Base-by-base conservation (phyloP, 2,888 invertebrate species). In the Leuctra nigra region DNA sequence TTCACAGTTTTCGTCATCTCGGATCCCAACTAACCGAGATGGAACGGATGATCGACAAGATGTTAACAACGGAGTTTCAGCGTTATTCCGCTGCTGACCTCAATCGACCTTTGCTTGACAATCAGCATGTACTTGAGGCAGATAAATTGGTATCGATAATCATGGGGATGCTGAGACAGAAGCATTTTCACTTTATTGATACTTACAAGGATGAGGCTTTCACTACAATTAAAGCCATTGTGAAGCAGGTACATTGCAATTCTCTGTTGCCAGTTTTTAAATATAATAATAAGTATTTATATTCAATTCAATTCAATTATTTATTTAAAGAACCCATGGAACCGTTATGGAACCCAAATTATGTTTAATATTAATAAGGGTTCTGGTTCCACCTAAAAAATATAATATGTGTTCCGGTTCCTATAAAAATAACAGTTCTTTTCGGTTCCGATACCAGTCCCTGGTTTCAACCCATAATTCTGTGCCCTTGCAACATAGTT, bases 11-110 rank as follows among this genome's bases (percentile, higher is more conserved):
- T 67, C 76, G 83, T 65, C 95, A 99, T 75, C 76, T 99, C 60
- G 91, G 95, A 57, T 92, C 94, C 57, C 98, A 99, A 72, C 77
- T 99, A 53, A 87, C 86, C 60, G 99, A 99, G 78, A 91, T 98
- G 85, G 89, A 93, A 67, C 86, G 90, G 68, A 78, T 97, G 18
- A 97, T 99, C 64, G 95, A 96, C 68, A 94, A 93, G 75, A 95
- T 99, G 94, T 79, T 99, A 64, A 87, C 87, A 60, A 91, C 91
- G 55, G 99, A 99, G 72, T 96, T 98, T 71, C 87, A 91, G 67
- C 82, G 90, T 64, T 44, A 22, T 14, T 14, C 94, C 53, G 90
- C 94, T 2, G 82, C 87, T 14, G 97, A 98, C 73, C 78, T 99
- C 20, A 94, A 93, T 74, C 77, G 95, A 65, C 91, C 93, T 9